Evolutionary conservation across 2,888 invertebrate genomes (phyloP), one percentile per base, ranked within the genome.

Genomic region (Bellardia pandia): DNA sequence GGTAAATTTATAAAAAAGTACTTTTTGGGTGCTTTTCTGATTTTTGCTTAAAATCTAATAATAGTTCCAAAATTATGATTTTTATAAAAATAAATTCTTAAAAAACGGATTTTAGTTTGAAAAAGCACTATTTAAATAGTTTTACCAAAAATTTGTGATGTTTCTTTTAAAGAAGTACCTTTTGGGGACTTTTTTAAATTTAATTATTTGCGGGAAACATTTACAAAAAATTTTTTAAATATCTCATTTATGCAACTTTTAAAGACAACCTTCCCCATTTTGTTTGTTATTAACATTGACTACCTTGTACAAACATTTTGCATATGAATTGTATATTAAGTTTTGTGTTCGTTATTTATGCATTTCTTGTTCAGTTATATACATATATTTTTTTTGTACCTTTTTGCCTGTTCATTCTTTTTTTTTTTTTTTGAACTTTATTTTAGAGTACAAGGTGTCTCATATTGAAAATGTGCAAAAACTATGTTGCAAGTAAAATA

Each of bases 311-410:
- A 79, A 79, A 72, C 58, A 78, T 79, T 79, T 62, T 79, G 79
- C 85, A 85, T 85, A 85, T 79, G 84, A 77, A 87, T 81, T 74
- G 81, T 81, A 81, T 85, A 87, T 87, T 87, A 81, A 81, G 85
- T 78, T 83, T 83, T 79, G 58, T 76, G 76, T 76, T 74, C 45
- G 45, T 84, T 81, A 62, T 76, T 87, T 81, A 86, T 84, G 81
- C 84, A 84, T 66, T 86, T 82, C 74, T 77, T 62, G 45, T 48
- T 33, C 68, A 82, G 66, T 64, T 48, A 23, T 23, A 0, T 23
- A n/a, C 23, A 1, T 23, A 1, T 58, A 56, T 56, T 58, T 56
- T 40, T 13, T 37, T 40, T 16, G 16, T 37, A 8, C 53, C n/a
- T 37, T 64, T 9, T 40, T 40, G n/a, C n/a, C 11, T 45, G 13